Conservation (phyloP, 2,888 invertebrate species). For the Philopedon plagiatum region DNA sequence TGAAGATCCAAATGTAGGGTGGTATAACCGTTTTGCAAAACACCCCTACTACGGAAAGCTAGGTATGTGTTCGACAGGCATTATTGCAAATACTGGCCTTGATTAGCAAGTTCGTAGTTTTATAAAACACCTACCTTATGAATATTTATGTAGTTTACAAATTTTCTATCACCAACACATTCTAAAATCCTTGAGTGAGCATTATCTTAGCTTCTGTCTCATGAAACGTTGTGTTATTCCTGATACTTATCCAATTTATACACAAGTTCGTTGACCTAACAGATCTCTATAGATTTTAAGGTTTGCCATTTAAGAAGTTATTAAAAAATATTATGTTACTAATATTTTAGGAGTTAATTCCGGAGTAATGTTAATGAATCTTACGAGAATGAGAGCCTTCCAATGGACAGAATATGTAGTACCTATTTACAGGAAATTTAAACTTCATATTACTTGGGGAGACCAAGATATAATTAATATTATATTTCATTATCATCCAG, state of each 20-base stretch:
- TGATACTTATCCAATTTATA: too few species aligned
- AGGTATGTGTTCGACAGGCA: slow-evolving; percentile 75
- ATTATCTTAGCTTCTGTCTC: too few species aligned
- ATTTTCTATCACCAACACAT: too few species aligned
- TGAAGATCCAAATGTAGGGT: slow-evolving; percentile 92
- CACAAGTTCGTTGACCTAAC: too few species aligned
- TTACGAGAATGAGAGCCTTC: slow-evolving; percentile 90
- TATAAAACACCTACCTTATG: too few species aligned
- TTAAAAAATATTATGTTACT: not conserved
- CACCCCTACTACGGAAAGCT: slow-evolving; percentile 94
- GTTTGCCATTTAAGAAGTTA: not conserved
- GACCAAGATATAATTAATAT: slow-evolving; percentile 97
- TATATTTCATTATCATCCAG: slow-evolving; percentile 87
- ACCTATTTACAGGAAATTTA: slow-evolving; percentile 88
- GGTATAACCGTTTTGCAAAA: slow-evolving; percentile 96
- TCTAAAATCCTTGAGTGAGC: too few species aligned
- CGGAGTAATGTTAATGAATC: slow-evolving; percentile 98
- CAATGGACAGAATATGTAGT: slow-evolving; percentile 89
- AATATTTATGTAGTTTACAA: too few species aligned
- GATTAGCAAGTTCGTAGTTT: too few species aligned
- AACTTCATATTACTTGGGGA: slow-evolving; percentile 93
- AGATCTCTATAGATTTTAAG: too few species aligned
- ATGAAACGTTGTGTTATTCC: too few species aligned
- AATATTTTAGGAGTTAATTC: slow-evolving; percentile 86
- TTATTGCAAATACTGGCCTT: too few species aligned